Percentiles rank a stretch among this genome's conserved stretches.
Evolutionary conservation across 2,113 vertebrate genomes (phyloP).

Genomic region (Cyprinodon brontotheroides): DNA sequence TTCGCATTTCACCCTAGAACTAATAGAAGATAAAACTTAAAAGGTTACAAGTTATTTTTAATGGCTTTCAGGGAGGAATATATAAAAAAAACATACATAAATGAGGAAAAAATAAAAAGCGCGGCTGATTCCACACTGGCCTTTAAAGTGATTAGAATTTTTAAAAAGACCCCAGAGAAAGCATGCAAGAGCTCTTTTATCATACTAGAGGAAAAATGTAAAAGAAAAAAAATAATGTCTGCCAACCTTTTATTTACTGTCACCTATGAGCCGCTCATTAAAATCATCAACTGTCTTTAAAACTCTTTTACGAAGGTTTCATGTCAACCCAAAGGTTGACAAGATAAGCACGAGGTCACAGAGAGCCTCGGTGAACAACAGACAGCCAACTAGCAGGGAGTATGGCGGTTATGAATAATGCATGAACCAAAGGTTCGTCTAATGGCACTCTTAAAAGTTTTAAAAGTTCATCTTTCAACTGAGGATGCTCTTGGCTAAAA

Average conservation of each 20-base stretch:
- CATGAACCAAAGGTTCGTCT: constrained; percentile 52
- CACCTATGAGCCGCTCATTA: constrained; percentile 46
- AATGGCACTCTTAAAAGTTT: constrained; percentile 66
- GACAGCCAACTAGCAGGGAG: constrained; percentile 58
- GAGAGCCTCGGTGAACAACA: constrained; percentile 40
- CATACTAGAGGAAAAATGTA: not conserved
- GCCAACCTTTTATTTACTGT: constrained; percentile 41
- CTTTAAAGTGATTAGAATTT: constrained; percentile 10
- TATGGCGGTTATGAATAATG: constrained; percentile 69
- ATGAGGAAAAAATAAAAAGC: constrained; percentile 4
- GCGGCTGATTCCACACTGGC: constrained; percentile 22
- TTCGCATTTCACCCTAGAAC: constrained; percentile 50
- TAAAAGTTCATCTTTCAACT: constrained; percentile 56
- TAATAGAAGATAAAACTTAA: constrained; percentile 44
- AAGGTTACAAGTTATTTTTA: constrained; percentile 49
- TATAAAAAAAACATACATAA: not conserved
- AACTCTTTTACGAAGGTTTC: constrained; percentile 32
- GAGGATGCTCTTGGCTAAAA: constrained; percentile 28
- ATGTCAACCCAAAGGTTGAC: constrained; percentile 48
- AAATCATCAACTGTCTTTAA: constrained; percentile 46
- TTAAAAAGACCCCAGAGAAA: constrained; percentile 24
- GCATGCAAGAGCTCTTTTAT: constrained; percentile 16
- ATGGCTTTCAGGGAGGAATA: constrained; percentile 11
- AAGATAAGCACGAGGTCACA: constrained; percentile 51
- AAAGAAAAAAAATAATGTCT: constrained; percentile 10